Percentiles rank a stretch among this genome's conserved stretches.
phyloP scores from a whole-genome alignment of 1,140 invertebrate species.

The Drosophila busckii region DNA sequence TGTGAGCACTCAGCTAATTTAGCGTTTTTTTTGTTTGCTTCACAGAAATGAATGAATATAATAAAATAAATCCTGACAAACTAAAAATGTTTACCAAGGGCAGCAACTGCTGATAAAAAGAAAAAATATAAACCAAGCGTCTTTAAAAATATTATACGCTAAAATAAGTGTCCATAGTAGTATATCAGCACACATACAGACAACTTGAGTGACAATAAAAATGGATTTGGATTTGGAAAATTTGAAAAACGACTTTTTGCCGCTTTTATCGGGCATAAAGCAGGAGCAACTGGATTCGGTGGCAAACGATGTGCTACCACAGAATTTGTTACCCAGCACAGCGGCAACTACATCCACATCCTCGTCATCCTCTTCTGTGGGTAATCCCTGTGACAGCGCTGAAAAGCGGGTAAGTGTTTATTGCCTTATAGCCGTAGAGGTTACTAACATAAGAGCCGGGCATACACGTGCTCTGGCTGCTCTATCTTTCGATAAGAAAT shows the following conservation, averaged over 20 bases:
- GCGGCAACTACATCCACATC: constrained; percentile 63
- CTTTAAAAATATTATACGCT: constrained; percentile 24
- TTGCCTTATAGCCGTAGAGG: background rate
- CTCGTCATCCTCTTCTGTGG: constrained; percentile 57
- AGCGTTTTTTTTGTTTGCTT: constrained; percentile 21
- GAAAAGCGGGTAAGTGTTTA: constrained; percentile 72
- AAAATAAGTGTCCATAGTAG: constrained; percentile 15
- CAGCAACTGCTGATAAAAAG: constrained; percentile 21
- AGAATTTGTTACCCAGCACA: constrained; percentile 43
- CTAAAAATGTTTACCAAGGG: constrained; percentile 27
- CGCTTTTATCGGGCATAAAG: constrained; percentile 67
- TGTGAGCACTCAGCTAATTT: constrained; percentile 14
- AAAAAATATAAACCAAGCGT: too few relatives aligned
- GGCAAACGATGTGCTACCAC: constrained; percentile 50
- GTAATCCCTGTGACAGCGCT: constrained; percentile 76
- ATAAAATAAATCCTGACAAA: constrained; percentile 30
- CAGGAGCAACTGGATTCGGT: constrained; percentile 72
- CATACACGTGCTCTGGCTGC: too few relatives aligned
- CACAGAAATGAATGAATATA: constrained; percentile 20
- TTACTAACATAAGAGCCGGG: too few relatives aligned
- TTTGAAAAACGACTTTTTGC: constrained; percentile 74
- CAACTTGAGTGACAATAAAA: constrained; percentile 21
- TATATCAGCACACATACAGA: background rate
- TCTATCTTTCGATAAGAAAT: too few relatives aligned
- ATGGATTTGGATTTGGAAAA: constrained; percentile 77